phyloP scores from a whole-genome alignment of 2,113 vertebrate genomes.

The Eurystomus gularis region DNA sequence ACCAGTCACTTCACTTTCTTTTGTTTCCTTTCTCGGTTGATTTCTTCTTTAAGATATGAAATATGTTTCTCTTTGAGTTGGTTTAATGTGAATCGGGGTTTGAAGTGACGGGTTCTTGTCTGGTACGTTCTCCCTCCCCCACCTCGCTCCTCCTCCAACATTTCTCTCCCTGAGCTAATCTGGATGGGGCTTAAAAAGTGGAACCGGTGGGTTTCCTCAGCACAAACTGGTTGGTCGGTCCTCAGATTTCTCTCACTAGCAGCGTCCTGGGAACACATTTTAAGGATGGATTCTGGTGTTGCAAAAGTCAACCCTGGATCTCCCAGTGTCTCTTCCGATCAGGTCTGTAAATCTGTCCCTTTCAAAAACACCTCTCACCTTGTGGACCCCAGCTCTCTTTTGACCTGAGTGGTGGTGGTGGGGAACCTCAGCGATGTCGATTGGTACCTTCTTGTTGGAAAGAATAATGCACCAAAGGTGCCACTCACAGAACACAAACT shows the following conservation, averaged over 20 bases:
- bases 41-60: slow-evolving; percentile 48
- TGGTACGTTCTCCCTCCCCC: background rate
- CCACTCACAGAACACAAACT: slow-evolving; percentile 74
- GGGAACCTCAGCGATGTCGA: background rate
- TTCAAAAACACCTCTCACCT: slow-evolving; percentile 12
- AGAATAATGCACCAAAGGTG: background rate
- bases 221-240: background rate
- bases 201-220: slow-evolving; percentile 49
- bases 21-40: slow-evolving; percentile 32
- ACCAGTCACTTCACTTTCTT: slow-evolving; percentile 75
- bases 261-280: slow-evolving; percentile 49
- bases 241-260: slow-evolving; percentile 47
- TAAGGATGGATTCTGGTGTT: slow-evolving; percentile 73
- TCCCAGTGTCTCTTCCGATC: slow-evolving; percentile 72
- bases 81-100: slow-evolving; percentile 93
- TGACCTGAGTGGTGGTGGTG: slow-evolving; percentile 24
- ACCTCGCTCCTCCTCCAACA: slow-evolving; percentile 27
- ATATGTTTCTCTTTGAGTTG: slow-evolving; percentile 72
- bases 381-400: slow-evolving; percentile 12
- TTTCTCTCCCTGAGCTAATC: slow-evolving; percentile 56
- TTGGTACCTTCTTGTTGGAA: background rate
- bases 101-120: slow-evolving; percentile 79
- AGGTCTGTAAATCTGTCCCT: slow-evolving; percentile 74
- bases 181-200: slow-evolving; percentile 62
- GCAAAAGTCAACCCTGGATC: slow-evolving; percentile 73